phyloP scores from a whole-genome alignment of 2,888 invertebrate species.

The Acronicta alni region DNA sequence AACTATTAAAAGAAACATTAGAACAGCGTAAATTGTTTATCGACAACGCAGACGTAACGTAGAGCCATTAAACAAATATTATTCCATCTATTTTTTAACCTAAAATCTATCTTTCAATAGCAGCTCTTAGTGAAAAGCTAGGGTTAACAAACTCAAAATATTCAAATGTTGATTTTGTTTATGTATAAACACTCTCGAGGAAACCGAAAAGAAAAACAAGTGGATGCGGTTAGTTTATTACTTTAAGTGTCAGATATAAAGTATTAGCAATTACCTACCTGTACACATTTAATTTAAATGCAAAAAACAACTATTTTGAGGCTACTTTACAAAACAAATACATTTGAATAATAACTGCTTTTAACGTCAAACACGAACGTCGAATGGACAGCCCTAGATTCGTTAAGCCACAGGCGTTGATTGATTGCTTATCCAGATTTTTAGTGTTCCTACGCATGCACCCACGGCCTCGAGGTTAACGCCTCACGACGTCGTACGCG shows the following conservation, averaged over 20 bases:
- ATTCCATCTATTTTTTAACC: constrained; percentile 29
- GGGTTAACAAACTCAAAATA: constrained; percentile 27
- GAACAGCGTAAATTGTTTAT: constrained; percentile 34
- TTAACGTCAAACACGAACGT: neutral
- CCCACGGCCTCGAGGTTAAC: constrained; percentile 70
- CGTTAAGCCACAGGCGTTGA: constrained; percentile 53
- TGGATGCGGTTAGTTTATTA: neutral
- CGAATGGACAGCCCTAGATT: constrained; percentile 45
- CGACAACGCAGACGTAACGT: constrained; percentile 29
- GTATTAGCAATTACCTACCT: neutral
- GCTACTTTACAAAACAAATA: neutral
- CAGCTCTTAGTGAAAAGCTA: constrained; percentile 39
- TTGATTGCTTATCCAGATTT: constrained; percentile 69
- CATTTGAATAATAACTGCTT: neutral
- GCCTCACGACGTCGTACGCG: constrained; percentile 47
- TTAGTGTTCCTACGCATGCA: constrained; percentile 72
- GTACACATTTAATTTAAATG: neutral
- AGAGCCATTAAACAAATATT: constrained; percentile 34
- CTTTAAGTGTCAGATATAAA: neutral
- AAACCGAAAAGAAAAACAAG: neutral
- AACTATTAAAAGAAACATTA: constrained; percentile 40
- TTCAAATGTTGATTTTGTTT: neutral
- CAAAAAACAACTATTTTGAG: no score
- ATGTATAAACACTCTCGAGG: neutral
- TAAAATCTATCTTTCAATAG: constrained; percentile 57